Evolutionary conservation across 2,888 invertebrate genomes (phyloP), one percentile per base, ranked within the genome.

Genomic region (Cylindroiulus punctatus): DNA sequence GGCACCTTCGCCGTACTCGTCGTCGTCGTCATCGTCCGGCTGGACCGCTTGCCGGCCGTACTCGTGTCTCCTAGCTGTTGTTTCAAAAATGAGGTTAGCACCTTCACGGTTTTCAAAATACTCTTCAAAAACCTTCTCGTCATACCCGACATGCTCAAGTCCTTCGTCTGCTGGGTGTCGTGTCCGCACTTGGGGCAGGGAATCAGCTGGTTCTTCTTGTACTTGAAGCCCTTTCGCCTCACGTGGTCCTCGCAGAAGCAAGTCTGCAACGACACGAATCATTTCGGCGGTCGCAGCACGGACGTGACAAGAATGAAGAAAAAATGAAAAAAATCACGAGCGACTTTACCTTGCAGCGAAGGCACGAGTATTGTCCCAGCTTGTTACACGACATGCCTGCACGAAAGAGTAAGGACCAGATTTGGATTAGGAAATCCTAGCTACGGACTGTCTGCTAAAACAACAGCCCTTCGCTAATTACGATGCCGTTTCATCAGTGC

Each of bases 231-330:
- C 92, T 96, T 96, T 88, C 98, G 94, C 86, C 95, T 93, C 87
- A 98, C 97, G 92, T 98, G 98, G 92, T 98, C 98, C 89, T 98
- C 98, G 91, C 98, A 98, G 92, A 96, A 98, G 91, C 98, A 98
- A 3, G 95, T 95, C 91, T 91, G 88, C 4, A 88, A 86, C 57
- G 57, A 57, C 22, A 22, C n/a, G 22, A n/a, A n/a, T n/a, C n/a
- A n/a, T n/a, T n/a, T n/a, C n/a, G n/a, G n/a, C n/a, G n/a, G 57
- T 22, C 22, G 22, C 14, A 57, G 57, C 14, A 84, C 30, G 82
- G 88, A n/a, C n/a, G n/a, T n/a, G n/a, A n/a, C n/a, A n/a, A n/a
- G n/a, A n/a, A n/a, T n/a, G n/a, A n/a, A n/a, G n/a, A n/a, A n/a
- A n/a, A n/a, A n/a, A n/a, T n/a, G n/a, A 7, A n/a, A 22, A 57